phyloP scores from a whole-genome alignment of 2,888 invertebrate species.

The Taenaris catops region DNA sequence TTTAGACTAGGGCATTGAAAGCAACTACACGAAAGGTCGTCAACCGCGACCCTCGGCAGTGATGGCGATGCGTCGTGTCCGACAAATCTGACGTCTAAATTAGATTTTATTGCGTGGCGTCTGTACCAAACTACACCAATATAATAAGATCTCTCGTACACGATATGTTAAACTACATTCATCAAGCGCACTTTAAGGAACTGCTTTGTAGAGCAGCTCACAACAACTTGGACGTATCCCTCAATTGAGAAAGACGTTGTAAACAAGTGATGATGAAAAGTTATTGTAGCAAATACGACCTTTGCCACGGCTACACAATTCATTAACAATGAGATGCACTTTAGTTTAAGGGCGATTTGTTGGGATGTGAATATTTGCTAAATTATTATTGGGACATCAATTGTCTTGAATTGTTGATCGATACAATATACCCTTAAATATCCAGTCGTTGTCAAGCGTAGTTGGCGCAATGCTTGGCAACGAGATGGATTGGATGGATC shows the following conservation, averaged over 20 bases:
- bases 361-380: too few relatives aligned
- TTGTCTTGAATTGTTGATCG: too few relatives aligned
- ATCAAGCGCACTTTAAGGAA: conserved; percentile 17
- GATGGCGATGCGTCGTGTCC: conserved; percentile 50
- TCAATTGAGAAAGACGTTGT: conserved; percentile 61
- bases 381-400: too few relatives aligned
- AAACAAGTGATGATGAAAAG: conserved; percentile 56
- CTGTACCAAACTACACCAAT: conserved; percentile 51
- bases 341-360: conserved; percentile 2
- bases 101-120: conserved; percentile 77
- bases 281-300: conserved; percentile 55
- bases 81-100: conserved; percentile 79
- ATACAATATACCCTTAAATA: too few relatives aligned
- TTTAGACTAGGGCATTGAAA: too few relatives aligned
- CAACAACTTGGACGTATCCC: conserved; percentile 37
- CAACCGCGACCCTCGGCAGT: conserved; percentile 59
- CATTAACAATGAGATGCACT: conserved; percentile 9
- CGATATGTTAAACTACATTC: conserved; percentile 14
- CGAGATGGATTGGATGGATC: too few relatives aligned
- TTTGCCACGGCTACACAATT: conserved; percentile 22
- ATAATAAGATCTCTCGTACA: conserved; percentile 34
- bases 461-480: too few relatives aligned
- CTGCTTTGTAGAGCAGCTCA: conserved; percentile 32
- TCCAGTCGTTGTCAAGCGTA: too few relatives aligned
- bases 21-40: conserved; percentile 45